Evolutionary conservation across 2,113 vertebrate species (phyloP), one percentile per base, ranked within the genome.

Genomic region (Labrus mixtus): DNA sequence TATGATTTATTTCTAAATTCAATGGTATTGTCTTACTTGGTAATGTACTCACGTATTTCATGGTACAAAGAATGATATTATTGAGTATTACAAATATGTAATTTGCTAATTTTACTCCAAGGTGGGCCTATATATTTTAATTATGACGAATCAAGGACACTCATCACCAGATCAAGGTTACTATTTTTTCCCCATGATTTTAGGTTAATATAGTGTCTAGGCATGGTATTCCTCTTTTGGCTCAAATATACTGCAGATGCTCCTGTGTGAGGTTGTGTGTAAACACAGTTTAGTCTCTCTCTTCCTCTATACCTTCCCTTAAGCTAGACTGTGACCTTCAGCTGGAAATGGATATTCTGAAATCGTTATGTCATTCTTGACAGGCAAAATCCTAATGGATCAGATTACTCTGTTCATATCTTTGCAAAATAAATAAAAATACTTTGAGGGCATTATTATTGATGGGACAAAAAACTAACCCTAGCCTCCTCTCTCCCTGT

Each of bases 311-410:
- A 13, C 58, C 46, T 29, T 62, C 17, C 63, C 50, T 62, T 20
- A 46, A 78, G 78, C 62, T 41, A 77, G 50, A 63, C 75, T 37
- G 51, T 81, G 66, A 91, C 89, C 88, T 92, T 89, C 80, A 82
- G 63, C 65, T 78, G 63, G 77, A 83, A 83, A 81, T 74, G 68
- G 37, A 75, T 23, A 43, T 45, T 72, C 25, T 61, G 20, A 86
- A 78, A 76, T 75, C 17, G 19, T 64, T 56, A 10, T 81, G 72
- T 75, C 64, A 68, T 53, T 81, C 61, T 68, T 77, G 69, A 78
- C 55, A 62, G 54, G 37, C 43, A 71, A 63, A 45, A 13, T 77
- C 41, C 43, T 33, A 19, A 74, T 61, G 73, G 53, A 60, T 74
- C 51, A 23, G 36, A 70, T 75, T 53, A 65, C 20, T 75, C 50